Evolutionary conservation across 2,888 invertebrate genomes (phyloP).

Genomic region (Lepidochrysops patricia): DNA sequence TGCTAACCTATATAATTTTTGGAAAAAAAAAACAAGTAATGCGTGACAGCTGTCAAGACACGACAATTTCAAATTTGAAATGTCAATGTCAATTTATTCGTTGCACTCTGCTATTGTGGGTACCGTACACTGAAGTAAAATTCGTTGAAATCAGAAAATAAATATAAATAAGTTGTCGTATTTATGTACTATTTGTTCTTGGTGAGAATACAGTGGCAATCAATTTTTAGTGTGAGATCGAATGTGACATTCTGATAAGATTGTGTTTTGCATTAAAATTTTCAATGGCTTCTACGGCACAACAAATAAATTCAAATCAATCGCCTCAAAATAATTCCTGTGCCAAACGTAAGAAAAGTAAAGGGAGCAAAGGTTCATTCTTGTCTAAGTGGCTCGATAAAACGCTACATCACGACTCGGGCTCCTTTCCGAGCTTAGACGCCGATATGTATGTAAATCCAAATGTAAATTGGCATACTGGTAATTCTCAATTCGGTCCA

Average conservation of each 20-base stretch:
- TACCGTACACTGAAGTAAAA: background rate
- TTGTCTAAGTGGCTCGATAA: slow-evolving; percentile 70
- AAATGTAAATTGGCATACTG: slow-evolving; percentile 45
- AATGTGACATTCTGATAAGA: background rate
- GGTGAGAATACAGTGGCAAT: background rate
- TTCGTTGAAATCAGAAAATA: slow-evolving; percentile 1
- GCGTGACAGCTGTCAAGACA: background rate
- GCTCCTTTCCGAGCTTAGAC: slow-evolving; percentile 53
- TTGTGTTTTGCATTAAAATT: slow-evolving; percentile 22
- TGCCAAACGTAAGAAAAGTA: slow-evolving; percentile 69
- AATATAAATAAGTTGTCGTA: background rate
- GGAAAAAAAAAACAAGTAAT: too few species aligned
- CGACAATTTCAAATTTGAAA: slow-evolving; percentile 6
- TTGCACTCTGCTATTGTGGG: background rate
- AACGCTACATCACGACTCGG: slow-evolving; percentile 59
- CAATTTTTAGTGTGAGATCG: background rate
- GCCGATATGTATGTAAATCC: slow-evolving; percentile 47
- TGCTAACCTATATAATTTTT: too few species aligned
- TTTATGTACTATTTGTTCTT: background rate
- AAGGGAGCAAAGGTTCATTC: slow-evolving; percentile 55
- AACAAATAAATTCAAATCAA: slow-evolving; percentile 57
- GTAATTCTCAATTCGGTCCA: slow-evolving; percentile 51
- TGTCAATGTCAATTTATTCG: slow-evolving; percentile 6
- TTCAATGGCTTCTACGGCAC: slow-evolving; percentile 62
- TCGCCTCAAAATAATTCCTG: slow-evolving; percentile 50